A percentile compares a stretch with the other conserved stretches of the same genome.
Evolutionary conservation across 2,888 invertebrate species (phyloP).

Genomic region (Drosophila suboccidentalis): DNA sequence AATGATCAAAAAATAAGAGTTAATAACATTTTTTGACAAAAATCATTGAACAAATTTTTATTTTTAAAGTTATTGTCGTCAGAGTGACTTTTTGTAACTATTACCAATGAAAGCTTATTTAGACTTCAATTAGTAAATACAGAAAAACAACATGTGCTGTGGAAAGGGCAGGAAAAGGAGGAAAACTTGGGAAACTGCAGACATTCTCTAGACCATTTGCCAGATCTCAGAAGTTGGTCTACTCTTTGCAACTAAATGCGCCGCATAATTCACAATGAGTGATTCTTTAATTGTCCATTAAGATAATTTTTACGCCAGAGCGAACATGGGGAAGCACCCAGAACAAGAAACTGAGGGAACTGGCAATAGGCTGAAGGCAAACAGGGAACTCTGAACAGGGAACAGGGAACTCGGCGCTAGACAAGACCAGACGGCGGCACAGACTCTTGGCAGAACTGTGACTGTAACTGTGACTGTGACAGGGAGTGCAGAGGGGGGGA

Average conservation of each 20-base stretch:
- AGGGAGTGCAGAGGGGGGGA: not conserved
- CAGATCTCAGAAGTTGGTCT: slow-evolving; percentile 59
- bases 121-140: slow-evolving; percentile 1
- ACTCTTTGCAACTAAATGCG: slow-evolving; percentile 77
- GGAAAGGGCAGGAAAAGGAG: not conserved
- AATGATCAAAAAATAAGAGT: too few relatives aligned
- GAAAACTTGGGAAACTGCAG: slow-evolving; percentile 57
- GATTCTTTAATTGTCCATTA: slow-evolving; percentile 83
- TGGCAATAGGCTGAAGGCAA: slow-evolving; percentile 1
- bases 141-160: slow-evolving; percentile 1
- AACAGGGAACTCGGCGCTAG: slow-evolving; percentile 36
- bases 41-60: too few relatives aligned
- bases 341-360: slow-evolving; percentile 3
- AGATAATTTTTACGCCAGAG: slow-evolving; percentile 79
- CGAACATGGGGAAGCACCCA: slow-evolving; percentile 46
- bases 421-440: slow-evolving; percentile 47
- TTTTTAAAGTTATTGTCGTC: too few relatives aligned
- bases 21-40: not conserved
- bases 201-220: slow-evolving; percentile 54
- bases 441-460: slow-evolving; percentile 41
- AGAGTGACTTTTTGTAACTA: not conserved
- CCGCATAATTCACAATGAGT: slow-evolving; percentile 84
- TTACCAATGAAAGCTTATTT: not conserved
- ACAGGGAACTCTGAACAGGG: not conserved
- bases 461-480: slow-evolving; percentile 8